Conservation (phyloP, 2,113 vertebrate species). For the Scophthalmus maximus region DNA sequence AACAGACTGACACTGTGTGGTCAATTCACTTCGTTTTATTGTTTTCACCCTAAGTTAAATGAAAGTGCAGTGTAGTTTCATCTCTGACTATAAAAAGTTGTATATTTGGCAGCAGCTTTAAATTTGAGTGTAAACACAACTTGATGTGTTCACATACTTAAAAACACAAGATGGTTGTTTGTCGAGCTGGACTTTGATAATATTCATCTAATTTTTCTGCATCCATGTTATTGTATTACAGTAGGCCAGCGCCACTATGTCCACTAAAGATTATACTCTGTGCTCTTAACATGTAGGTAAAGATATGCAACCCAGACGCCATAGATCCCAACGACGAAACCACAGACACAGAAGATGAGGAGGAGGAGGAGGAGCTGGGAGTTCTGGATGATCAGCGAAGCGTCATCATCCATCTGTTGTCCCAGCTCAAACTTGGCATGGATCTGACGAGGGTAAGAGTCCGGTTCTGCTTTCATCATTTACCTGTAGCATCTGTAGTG, state of each 20-base stretch:
- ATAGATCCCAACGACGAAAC: slow-evolving; percentile 86
- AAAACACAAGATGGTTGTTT: too few relatives aligned
- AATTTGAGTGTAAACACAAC: background rate
- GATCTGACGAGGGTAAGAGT: slow-evolving; percentile 88
- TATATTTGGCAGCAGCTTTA: background rate
- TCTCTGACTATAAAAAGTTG: background rate
- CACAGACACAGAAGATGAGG: slow-evolving; percentile 90
- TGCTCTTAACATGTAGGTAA: slow-evolving; percentile 5
- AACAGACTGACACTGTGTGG: too few relatives aligned
- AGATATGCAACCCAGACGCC: slow-evolving; percentile 72
- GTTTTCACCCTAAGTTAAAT: too few relatives aligned
- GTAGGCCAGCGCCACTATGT: too few relatives aligned
- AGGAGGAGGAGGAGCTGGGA: slow-evolving; percentile 88
- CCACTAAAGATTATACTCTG: too few relatives aligned
- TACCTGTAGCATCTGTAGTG: background rate
- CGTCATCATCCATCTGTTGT: slow-evolving; percentile 92
- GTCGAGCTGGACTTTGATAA: too few relatives aligned
- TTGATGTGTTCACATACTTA: too few relatives aligned
- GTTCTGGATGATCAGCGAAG: slow-evolving; percentile 91
- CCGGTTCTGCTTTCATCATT: background rate
- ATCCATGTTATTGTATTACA: too few relatives aligned
- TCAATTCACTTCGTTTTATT: too few relatives aligned
- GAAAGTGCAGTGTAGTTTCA: background rate
- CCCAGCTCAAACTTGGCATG: slow-evolving; percentile 94
- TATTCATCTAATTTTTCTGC: too few relatives aligned